phyloP scores from a whole-genome alignment of 2,797 vertebrate genomes.

The Peromyscus attwateri region DNA sequence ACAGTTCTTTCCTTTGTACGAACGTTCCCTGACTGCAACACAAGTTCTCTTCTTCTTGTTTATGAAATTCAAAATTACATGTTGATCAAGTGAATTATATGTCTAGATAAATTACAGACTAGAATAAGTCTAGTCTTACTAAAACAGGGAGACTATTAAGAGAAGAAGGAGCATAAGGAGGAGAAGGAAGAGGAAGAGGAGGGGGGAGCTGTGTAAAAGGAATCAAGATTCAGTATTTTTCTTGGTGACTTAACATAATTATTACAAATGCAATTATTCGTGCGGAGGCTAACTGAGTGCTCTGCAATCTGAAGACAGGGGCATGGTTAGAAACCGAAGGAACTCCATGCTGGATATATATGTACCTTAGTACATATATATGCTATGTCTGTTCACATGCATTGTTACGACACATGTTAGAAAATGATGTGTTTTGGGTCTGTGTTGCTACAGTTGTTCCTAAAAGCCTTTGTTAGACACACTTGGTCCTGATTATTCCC shows the following conservation, averaged over 20 bases:
- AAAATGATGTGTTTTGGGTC: neutral
- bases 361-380: slow-evolving; percentile 61
- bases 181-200: neutral
- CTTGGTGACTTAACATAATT: slow-evolving; percentile 11
- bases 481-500: slow-evolving; percentile 26
- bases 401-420: slow-evolving; percentile 45
- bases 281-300: slow-evolving; percentile 50
- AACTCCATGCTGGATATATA: slow-evolving; percentile 71
- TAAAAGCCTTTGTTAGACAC: slow-evolving; percentile 55
- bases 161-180: neutral
- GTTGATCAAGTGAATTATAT: slow-evolving; percentile 3
- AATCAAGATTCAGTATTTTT: neutral
- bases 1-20: neutral
- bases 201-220: neutral
- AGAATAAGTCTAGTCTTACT: slow-evolving; percentile 10
- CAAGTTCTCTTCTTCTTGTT: neutral
- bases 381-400: slow-evolving; percentile 63
- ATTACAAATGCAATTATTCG: slow-evolving; percentile 45
- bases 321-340: slow-evolving; percentile 64
- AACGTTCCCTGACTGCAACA: neutral
- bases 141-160: slow-evolving; percentile 8
- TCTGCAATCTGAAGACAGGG: slow-evolving; percentile 15
- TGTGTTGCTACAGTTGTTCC: neutral
- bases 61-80: slow-evolving; percentile 58
- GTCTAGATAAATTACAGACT: slow-evolving; percentile 8